These are phyloP conservation scores for Melinaea marsaeus DNA, from an alignment of 2,888 invertebrate genomes.

Conservation along the genomic window DNA sequence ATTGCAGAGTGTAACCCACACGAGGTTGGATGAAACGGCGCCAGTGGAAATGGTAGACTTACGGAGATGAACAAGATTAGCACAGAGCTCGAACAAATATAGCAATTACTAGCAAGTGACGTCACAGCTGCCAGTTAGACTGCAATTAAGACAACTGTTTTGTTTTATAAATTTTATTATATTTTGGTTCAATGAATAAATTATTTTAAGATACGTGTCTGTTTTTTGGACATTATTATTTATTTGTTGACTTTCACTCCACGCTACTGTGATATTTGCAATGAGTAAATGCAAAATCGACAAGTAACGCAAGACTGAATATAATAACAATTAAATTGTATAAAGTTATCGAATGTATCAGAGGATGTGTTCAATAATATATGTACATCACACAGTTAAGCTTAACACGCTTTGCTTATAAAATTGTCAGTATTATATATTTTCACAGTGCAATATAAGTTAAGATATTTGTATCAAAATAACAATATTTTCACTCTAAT, in stretches of 20 bases:
- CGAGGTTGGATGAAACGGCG: slow-evolving; percentile 79
- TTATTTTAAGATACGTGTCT: background rate
- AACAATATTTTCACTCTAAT: background rate
- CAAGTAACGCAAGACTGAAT: slow-evolving; percentile 2
- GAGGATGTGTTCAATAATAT: background rate
- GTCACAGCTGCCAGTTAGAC: slow-evolving; percentile 2
- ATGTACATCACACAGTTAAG: background rate
- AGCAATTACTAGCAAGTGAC: background rate
- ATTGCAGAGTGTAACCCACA: slow-evolving; percentile 84
- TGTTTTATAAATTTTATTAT: slow-evolving; percentile 1
- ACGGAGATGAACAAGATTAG: slow-evolving; percentile 74
- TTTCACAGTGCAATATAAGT: slow-evolving; percentile 2
- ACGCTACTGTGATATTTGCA: slow-evolving; percentile 1
- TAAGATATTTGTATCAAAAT: slow-evolving; percentile 9
- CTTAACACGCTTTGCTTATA: background rate
- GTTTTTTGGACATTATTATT: background rate
- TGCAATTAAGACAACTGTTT: background rate
- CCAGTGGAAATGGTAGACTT: slow-evolving; percentile 85
- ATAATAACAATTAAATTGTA: background rate
- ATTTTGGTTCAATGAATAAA: background rate
- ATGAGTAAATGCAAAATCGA: background rate
- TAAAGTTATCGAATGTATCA: background rate
- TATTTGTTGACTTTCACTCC: background rate
- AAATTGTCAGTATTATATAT: slow-evolving; percentile 1
- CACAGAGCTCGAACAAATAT: background rate